Evolutionary conservation across 2,113 vertebrate genomes (phyloP), one percentile per base, ranked within the genome.

Genomic region (Notechis scutatus): DNA sequence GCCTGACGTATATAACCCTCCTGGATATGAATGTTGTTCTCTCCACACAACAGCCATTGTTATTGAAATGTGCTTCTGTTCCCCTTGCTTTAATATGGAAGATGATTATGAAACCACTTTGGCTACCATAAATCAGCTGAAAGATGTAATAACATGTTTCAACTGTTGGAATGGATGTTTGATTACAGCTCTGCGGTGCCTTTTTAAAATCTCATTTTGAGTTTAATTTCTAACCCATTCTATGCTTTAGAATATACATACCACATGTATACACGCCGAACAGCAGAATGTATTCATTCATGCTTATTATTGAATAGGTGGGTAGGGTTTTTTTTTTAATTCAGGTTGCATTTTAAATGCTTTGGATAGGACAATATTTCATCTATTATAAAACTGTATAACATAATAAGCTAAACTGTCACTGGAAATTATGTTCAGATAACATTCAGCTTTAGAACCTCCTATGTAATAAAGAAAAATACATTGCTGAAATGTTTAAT

Each of bases 1-100:
- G 97, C 97, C 97, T 96, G 96, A 96, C 94, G 96, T 96, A 95
- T 95, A 97, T 95, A 96, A 96, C 94, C 92, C 94, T 96, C 94
- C 95, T 95, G 95, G 96, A 96, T 96, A 97, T 96, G 96, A 97
- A 69, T 97, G 96, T 97, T 97, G 97, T 97, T 98, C 97, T 98
- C 97, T 98, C 98, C 97, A 97, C 97, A 98, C 97, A 98, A 97
- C 97, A 97, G 97, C 98, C 97, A 98, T 97, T 98, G 98, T 98
- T 98, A 98, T 98, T 98, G 97, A 98, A 98, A 98, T 98, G 97
- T 97, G 96, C 97, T 97, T 97, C 97, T 97, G 97, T 98, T 98
- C 98, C 97, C 97, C 96, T 97, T 97, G 96, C 97, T 98, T 97
- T 97, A 97, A 97, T 97, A 97, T 96, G 94, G 95, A 97, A 96